Evolutionary conservation across 2,797 vertebrate species (phyloP).

Genomic region (Coregonus sp.): DNA sequence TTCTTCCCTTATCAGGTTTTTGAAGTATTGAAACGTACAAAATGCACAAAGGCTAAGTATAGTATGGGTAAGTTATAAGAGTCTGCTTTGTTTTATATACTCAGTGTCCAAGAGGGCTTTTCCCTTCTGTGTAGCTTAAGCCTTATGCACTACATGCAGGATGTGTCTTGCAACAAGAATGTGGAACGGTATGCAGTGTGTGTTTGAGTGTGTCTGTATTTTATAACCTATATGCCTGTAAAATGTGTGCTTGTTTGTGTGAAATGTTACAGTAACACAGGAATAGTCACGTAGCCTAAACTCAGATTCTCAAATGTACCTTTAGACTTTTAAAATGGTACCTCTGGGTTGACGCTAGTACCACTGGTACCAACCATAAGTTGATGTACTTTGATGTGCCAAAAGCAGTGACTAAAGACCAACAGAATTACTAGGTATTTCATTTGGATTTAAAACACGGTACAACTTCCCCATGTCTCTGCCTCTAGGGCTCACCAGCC

Average conservation of each 20-base stretch:
- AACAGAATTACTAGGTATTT: constrained; percentile 5
- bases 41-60: constrained; percentile 92
- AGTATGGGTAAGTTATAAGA: constrained; percentile 87
- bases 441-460: background rate
- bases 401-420: constrained; percentile 1
- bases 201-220: background rate
- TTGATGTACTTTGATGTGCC: too few species aligned
- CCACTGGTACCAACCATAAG: background rate
- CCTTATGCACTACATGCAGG: too few species aligned
- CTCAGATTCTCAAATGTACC: background rate
- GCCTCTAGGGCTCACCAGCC: constrained; percentile 89
- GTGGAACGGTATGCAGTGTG: constrained; percentile 4
- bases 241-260: background rate
- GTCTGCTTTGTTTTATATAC: background rate
- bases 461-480: background rate
- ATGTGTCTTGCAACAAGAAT: background rate
- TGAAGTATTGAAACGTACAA: constrained; percentile 94
- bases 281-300: background rate
- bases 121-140: background rate
- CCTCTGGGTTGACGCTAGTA: background rate
- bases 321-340: background rate
- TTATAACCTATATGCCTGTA: too few species aligned
- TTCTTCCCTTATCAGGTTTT: constrained; percentile 80
- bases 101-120: background rate
- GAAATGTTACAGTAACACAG: constrained; percentile 4